Evolutionary conservation across 2,888 invertebrate species (phyloP).

Genomic region (Xanthostigma xanthostigma): DNA sequence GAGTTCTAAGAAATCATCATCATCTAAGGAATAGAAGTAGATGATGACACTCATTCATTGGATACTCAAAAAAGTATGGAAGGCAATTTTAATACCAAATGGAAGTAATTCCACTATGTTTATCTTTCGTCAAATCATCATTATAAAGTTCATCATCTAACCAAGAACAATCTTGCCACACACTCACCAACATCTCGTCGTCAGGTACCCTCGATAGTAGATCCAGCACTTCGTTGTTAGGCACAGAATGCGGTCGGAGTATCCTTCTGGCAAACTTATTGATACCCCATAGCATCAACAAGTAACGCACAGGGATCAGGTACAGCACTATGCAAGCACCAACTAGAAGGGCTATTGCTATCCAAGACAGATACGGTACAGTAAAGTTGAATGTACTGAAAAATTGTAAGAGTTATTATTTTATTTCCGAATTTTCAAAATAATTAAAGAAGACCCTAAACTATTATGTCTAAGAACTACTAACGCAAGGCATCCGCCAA

Average conservation of each 20-base stretch:
- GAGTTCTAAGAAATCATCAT: too few species aligned
- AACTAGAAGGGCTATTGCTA: slow-evolving; percentile 68
- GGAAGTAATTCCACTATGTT: too few species aligned
- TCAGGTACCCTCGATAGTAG: slow-evolving; percentile 88
- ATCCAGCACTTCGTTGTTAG: slow-evolving; percentile 94
- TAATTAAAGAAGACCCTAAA: neutral
- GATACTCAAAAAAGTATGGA: too few species aligned
- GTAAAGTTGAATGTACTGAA: slow-evolving; percentile 91
- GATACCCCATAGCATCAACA: slow-evolving; percentile 82
- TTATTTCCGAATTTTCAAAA: neutral
- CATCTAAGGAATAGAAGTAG: too few species aligned
- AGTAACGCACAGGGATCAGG: slow-evolving; percentile 72
- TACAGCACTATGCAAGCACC: slow-evolving; percentile 68
- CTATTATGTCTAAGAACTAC: neutral
- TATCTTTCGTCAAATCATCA: too few species aligned
- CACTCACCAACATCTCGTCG: slow-evolving; percentile 77
- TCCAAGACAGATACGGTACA: slow-evolving; percentile 86
- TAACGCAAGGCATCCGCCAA: too few species aligned
- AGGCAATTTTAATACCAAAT: too few species aligned
- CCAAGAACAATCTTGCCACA: slow-evolving; percentile 13
- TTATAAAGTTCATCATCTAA: neutral
- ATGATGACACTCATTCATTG: too few species aligned
- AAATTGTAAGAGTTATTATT: slow-evolving; percentile 17
- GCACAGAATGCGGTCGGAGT: slow-evolving; percentile 82
- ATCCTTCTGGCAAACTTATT: slow-evolving; percentile 93